phyloP scores from a whole-genome alignment of 2,113 vertebrate genomes.

The Paraplagusia blochii region DNA sequence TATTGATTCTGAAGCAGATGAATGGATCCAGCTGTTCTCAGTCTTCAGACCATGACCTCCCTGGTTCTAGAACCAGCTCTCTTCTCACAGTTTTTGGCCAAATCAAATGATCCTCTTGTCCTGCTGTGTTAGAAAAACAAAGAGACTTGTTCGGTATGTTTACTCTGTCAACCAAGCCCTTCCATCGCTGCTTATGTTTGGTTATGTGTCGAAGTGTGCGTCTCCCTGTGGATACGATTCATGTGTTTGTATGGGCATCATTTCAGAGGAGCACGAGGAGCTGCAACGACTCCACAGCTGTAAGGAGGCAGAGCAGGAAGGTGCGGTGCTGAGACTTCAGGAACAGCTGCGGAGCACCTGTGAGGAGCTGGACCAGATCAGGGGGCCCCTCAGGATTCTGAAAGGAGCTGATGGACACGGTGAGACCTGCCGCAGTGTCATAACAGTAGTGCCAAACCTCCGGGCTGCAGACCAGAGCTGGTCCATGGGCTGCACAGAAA shows the following conservation, averaged over 20 bases:
- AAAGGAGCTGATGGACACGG: slow-evolving; percentile 78
- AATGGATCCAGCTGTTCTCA: neutral
- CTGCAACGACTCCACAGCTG: slow-evolving; percentile 72
- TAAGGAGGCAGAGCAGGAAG: slow-evolving; percentile 71
- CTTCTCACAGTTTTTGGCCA: slow-evolving; percentile 14
- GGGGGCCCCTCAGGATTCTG: slow-evolving; percentile 70
- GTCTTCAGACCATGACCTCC: neutral
- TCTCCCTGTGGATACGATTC: slow-evolving; percentile 18
- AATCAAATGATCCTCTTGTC: slow-evolving; percentile 46
- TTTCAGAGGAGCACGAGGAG: slow-evolving; percentile 76
- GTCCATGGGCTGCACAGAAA: too few species aligned
- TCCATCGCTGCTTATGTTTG: slow-evolving; percentile 28
- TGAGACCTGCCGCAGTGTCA: slow-evolving; percentile 53
- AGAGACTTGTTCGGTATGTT: slow-evolving; percentile 49
- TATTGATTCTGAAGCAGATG: neutral
- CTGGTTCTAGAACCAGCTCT: slow-evolving; percentile 29
- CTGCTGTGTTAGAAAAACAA: slow-evolving; percentile 41
- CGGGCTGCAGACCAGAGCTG: too few species aligned
- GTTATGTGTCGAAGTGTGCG: slow-evolving; percentile 9
- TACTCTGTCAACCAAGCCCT: slow-evolving; percentile 48
- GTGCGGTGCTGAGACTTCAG: slow-evolving; percentile 74
- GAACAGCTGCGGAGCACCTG: slow-evolving; percentile 64
- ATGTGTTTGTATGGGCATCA: slow-evolving; percentile 29
- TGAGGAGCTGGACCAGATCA: slow-evolving; percentile 77
- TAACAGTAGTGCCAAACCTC: too few species aligned